Evolutionary conservation across 2,888 invertebrate genomes (phyloP), one percentile per base, ranked within the genome.

Genomic region (Drosophila nr. perissopoda): DNA sequence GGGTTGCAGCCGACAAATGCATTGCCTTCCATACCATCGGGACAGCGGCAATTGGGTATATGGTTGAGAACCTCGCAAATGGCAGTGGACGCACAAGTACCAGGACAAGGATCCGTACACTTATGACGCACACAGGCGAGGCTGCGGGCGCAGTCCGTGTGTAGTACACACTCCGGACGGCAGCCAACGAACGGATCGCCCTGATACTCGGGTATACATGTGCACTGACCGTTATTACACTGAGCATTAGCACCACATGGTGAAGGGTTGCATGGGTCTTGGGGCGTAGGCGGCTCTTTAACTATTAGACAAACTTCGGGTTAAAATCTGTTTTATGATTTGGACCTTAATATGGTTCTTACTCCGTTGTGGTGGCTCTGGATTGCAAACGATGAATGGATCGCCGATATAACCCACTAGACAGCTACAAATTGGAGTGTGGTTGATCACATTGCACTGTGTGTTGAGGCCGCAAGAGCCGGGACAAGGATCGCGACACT

Each of bases 11-110:
- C 94, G 13, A 95, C 92, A 90, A 96, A 96, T 7, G 96, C 96
- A 92, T 96, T 96, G 78, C 96, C 97, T 68, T 95, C 94, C 93
- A 95, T 95, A 62, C 95, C 94, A 31, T 91, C 91, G 10, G 94
- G 92, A 84, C 95, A 95, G 62, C 93, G 93, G 80, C 95, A 95
- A 67, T 95, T 95, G 10, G 97, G 96, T 77, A 96, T 95, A 88
- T 97, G 97, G 91, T 96, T 96, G 51, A 96, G 94, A 5, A 96
- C 96, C 90, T 95, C 94, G 86, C 97, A 97, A 74, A 94, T 92
- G 16, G 96, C 96, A 81, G 95, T 95, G 62, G 94, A 91, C 11
- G 96, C 96, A 92, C 97, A 97, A 29, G 95, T 95, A 86, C 95
- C 96, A 73, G 94, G 95, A 88, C 96, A 97, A 21, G 96, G 96